Evolutionary conservation across 2,797 vertebrate genomes (phyloP).

Genomic region (Choloepus didactylus): DNA sequence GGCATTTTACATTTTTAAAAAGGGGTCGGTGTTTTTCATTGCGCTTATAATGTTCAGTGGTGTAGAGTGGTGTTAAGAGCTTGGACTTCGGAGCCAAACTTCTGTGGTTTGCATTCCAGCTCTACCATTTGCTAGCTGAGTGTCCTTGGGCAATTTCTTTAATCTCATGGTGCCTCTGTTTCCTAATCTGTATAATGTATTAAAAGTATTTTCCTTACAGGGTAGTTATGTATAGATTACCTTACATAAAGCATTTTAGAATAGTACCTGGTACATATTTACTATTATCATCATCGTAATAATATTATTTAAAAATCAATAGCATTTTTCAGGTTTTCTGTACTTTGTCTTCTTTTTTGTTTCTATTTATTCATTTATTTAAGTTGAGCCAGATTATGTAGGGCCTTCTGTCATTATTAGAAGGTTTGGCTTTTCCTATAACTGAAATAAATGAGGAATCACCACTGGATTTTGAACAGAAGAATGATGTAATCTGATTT

Average conservation of each 20-base stretch:
- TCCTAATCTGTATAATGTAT: constrained; percentile 13
- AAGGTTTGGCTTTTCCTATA: constrained; percentile 23
- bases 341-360: not conserved
- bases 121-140: not conserved
- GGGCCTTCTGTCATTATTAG: not conserved
- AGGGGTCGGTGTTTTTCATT: constrained; percentile 20
- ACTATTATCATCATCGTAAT: not conserved
- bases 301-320: not conserved
- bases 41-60: not conserved
- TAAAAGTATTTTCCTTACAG: not conserved
- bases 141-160: not conserved
- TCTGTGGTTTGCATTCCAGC: not conserved
- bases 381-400: not conserved
- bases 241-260: constrained; percentile 55
- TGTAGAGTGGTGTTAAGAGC: not conserved
- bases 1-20: not conserved
- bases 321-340: constrained; percentile 28
- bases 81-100: not conserved
- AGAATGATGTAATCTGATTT: constrained; percentile 6
- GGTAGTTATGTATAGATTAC: not conserved
- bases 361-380: not conserved
- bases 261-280: not conserved
- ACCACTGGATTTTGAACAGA: not conserved
- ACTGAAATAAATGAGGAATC: constrained; percentile 8
- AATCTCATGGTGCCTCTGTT: not conserved